Base-by-base conservation (phyloP, 2,797 vertebrate species). In the Enteromius treurensis region DNA sequence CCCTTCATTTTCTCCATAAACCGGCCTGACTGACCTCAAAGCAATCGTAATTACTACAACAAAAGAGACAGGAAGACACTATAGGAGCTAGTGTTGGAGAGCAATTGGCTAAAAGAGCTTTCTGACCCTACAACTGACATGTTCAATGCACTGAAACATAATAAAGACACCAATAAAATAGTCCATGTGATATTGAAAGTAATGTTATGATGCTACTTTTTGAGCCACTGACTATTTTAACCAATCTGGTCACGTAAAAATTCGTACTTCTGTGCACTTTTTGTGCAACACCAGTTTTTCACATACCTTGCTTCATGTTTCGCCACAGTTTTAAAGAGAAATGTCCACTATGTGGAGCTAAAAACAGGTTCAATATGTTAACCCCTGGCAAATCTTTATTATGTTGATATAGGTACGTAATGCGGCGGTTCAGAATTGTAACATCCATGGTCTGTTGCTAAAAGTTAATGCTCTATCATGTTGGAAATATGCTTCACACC, bases 1-100 rank as follows among this genome's bases (percentile, higher is more conserved):
- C 62, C 32, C 73, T 58, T 83, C 65, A 77, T 83, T 70, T 84
- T 86, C 45, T 78, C 17, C 40, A 67, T 26, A 81, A 82, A 77
- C 49, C 65, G 60, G 49, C 77, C 79, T 21, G 10, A 32, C n/a
- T 82, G 65, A 86, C 79, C 82, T 73, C 37, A 42, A 79, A 85
- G 49, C 68, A 51, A 60, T 47, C 64, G 26, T 78, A 73, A 88
- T 85, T 86, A 73, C 65, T 55, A 55, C 65, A 83, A 58, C 73
- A 74, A 78, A 55, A 77, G 51, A 75, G 45, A 64, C 62, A 42
- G 64, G 67, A 75, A 60, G 53, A 60, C 9, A 23, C n/a, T 34
- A 21, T 42, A 21, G 4, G 8, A 71, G n/a, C 23, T 60, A 51
- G 34, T 45, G 60, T 34, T 79, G 45, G 42, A n/a, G 49, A 79